A percentile compares a stretch with the other conserved stretches of the same genome.
These are phyloP conservation scores for Coregonus clupeaformis DNA, from an alignment of 2,113 vertebrate species.

Conservation along the genomic window DNA sequence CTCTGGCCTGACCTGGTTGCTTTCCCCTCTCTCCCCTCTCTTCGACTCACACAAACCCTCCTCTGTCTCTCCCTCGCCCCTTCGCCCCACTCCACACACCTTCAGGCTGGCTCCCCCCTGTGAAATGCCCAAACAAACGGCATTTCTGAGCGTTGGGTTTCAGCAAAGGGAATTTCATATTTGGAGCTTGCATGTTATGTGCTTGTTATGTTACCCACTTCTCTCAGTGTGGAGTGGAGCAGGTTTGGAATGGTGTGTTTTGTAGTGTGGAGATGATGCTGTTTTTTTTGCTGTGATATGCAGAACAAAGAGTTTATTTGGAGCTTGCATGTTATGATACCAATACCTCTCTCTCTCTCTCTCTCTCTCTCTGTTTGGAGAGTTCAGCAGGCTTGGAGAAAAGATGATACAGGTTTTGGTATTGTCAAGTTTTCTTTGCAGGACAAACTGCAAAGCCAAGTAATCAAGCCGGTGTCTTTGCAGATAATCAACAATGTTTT, in stretches of 20 bases:
- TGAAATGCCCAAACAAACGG: constrained; percentile 16
- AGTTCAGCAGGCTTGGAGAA: no score
- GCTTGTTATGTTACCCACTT: background rate
- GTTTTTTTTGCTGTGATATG: background rate
- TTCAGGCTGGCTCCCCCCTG: background rate
- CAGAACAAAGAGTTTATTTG: no score
- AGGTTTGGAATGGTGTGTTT: background rate
- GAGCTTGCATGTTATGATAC: no score
- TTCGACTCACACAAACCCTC: constrained; percentile 11
- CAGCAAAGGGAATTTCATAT: constrained; percentile 9
- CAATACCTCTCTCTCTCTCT: no score
- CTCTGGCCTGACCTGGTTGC: constrained; percentile 5
- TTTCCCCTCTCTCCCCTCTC: constrained; percentile 5
- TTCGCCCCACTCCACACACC: constrained; percentile 17
- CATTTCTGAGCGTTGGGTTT: constrained; percentile 8
- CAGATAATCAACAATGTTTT: background rate
- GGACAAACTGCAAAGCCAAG: no score
- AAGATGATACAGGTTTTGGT: no score
- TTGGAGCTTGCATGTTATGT: background rate
- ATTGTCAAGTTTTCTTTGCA: no score
- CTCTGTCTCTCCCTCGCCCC: constrained; percentile 24
- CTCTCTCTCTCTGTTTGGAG: no score
- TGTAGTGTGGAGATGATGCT: background rate
- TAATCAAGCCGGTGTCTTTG: no score
- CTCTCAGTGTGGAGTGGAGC: background rate